These are phyloP conservation scores for Molorchus minor DNA, from an alignment of 2,888 invertebrate genomes.

Conservation along the genomic window DNA sequence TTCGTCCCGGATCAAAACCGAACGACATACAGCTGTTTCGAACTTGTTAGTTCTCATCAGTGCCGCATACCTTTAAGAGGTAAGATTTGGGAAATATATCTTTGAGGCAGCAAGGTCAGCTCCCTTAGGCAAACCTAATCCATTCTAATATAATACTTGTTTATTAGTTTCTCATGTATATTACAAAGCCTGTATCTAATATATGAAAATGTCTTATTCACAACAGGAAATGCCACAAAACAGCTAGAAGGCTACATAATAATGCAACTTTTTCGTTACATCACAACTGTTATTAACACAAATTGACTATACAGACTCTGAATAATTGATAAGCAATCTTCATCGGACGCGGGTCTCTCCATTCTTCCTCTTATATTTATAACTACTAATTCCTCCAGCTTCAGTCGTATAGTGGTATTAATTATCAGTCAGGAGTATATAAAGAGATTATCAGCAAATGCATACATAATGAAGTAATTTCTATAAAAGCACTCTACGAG, in stretches of 20 bases:
- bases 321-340: conserved; percentile 19
- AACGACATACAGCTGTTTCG: too few relatives aligned
- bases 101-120: too few relatives aligned
- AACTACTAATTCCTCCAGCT: conserved; percentile 28
- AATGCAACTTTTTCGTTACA: background rate
- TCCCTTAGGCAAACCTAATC: too few relatives aligned
- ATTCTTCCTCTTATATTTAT: conserved; percentile 25
- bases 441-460: conserved; percentile 31
- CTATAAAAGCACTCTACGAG: conserved; percentile 19
- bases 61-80: too few relatives aligned
- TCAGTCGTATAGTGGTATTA: conserved; percentile 17
- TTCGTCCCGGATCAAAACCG: too few relatives aligned
- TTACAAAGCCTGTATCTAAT: background rate
- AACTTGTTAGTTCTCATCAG: too few relatives aligned
- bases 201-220: conserved; percentile 1
- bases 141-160: too few relatives aligned
- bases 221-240: background rate
- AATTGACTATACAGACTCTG: conserved; percentile 19
- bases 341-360: background rate
- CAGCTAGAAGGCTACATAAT: background rate
- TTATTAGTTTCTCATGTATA: too few relatives aligned
- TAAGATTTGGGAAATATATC: too few relatives aligned
- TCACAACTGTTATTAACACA: background rate
- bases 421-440: conserved; percentile 24
- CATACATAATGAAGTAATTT: conserved; percentile 35